Evolutionary conservation across 2,113 vertebrate species (phyloP), one percentile per base, ranked within the genome.

Genomic region (Vireo altiloquus): DNA sequence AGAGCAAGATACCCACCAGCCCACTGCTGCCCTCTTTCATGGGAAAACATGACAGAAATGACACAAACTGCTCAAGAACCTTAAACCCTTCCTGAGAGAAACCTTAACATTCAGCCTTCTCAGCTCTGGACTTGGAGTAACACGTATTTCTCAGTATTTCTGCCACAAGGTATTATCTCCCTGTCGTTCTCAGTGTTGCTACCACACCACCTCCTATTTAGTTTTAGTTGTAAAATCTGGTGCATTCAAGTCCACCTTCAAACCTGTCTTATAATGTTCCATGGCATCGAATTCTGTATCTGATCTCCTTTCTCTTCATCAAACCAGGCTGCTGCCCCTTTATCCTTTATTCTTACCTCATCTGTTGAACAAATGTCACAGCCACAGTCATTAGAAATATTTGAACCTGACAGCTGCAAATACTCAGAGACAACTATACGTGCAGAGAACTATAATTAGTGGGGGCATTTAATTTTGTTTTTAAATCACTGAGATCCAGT

Each of bases 361-460:
- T 96, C 95, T 94, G 92, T 50, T 94, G 85, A 94, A 84, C 95
- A 97, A 97, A 97, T 96, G 96, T 94, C 96, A 93, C 92, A 87
- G 93, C 77, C 89, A 83, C 74, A 89, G 81, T 92, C 91, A 96
- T 59, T 93, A 94, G 86, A 96, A 95, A 92, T 95, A 95, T 92
- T 93, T 89, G 77, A 94, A 92, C 75, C 64, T 93, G 94, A 97
- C 94, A 96, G 95, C 95, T 97, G 93, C 94, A 94, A 94, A 87
- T 95, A 63, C 94, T 96, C 93, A 90, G 86, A 95, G 92, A 60
- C 86, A 97, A 77, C 84, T 79, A 33, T 76, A 85, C 11, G 5
- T 86, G 84, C 85, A 86, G 76, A 89, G 87, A 81, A 37, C 94
- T 96, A 94, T 95, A 95, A 94, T 96, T 96, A 92, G 89, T 50